phyloP scores from a whole-genome alignment of 2,888 invertebrate species.

The Incurvaria masculella region DNA sequence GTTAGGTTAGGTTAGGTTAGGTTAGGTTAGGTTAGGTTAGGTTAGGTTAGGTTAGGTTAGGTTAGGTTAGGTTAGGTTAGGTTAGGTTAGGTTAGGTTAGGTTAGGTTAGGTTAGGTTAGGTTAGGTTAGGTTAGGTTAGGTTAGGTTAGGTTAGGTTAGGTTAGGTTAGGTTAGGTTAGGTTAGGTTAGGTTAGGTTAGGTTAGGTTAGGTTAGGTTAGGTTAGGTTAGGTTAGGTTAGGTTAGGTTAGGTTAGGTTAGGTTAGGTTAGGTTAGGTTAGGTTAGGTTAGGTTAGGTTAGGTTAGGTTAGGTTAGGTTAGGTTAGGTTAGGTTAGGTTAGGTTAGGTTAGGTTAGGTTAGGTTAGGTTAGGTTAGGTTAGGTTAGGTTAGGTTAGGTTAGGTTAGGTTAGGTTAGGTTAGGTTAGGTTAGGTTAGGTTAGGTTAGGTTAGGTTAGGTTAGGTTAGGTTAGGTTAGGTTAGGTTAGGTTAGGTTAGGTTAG shows the following conservation, averaged over 20 bases:
- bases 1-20: background rate
- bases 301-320: conserved; percentile 2
- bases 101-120: too few relatives aligned
- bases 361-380: background rate
- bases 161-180: background rate
- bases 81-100: background rate
- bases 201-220: conserved; percentile 9
- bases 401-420: background rate
- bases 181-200: background rate
- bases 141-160: background rate
- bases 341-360: background rate
- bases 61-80: background rate
- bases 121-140: background rate
- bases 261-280: conserved; percentile 10
- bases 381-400: background rate
- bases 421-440: background rate
- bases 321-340: background rate
- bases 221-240: conserved; percentile 11
- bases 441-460: background rate
- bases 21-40: background rate
- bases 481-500: conserved; percentile 7
- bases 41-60: background rate
- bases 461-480: background rate
- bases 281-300: conserved; percentile 7
- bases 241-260: conserved; percentile 10